A percentile compares a stretch with the other conserved stretches of the same genome.
phyloP scores from a whole-genome alignment of 1,140 invertebrate species.

The Coptotermes formosanus region DNA sequence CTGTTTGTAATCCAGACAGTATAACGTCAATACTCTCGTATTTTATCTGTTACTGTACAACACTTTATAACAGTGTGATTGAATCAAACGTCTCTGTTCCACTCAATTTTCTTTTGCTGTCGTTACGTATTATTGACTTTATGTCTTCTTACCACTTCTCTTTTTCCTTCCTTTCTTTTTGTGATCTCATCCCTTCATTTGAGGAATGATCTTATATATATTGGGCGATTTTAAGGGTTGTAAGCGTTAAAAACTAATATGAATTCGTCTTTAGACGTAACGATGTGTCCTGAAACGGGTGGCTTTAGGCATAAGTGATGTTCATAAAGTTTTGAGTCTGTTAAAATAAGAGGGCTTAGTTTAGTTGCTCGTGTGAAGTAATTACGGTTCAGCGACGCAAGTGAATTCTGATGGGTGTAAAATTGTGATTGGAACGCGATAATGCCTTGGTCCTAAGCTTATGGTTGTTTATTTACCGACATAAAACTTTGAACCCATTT shows the following conservation, averaged over 20 bases:
- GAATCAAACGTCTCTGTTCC: not conserved
- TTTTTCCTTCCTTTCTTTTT: not conserved
- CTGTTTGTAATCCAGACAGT: too few species aligned
- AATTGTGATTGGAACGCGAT: not conserved
- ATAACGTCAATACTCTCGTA: too few species aligned
- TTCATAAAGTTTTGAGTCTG: not conserved
- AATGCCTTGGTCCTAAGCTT: not conserved
- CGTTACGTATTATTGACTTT: not conserved
- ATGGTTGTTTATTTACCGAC: not conserved
- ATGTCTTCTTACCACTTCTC: not conserved
- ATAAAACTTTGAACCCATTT: not conserved
- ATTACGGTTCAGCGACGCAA: not conserved
- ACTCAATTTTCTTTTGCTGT: not conserved
- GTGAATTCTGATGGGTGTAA: not conserved
- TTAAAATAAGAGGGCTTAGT: not conserved
- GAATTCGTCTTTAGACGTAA: not conserved
- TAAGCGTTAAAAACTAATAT: not conserved
- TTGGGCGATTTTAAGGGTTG: not conserved
- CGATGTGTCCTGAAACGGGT: too few species aligned
- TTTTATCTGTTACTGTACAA: too few species aligned
- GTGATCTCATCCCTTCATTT: not conserved
- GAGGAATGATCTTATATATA: not conserved
- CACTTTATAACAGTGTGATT: too few species aligned
- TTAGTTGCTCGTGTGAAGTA: not conserved
- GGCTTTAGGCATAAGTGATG: not conserved